Conservation (phyloP, 2,797 vertebrate genomes). For the Chloroceryle amazona region DNA sequence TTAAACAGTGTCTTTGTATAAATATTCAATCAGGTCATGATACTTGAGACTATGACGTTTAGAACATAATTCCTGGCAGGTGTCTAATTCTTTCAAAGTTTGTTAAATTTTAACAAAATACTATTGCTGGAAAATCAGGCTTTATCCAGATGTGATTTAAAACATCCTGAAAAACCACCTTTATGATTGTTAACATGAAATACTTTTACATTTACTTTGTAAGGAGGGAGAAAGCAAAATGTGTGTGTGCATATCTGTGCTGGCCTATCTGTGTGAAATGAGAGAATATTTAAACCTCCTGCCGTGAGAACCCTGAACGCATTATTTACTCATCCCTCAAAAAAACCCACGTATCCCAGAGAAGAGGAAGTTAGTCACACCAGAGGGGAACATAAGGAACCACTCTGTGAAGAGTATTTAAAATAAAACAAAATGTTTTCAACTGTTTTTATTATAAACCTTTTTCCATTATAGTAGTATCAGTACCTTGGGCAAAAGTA, state of each 20-base stretch:
- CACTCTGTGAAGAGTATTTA: background rate
- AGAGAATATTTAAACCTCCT: background rate
- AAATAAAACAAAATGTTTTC: background rate
- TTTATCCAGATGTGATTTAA: background rate
- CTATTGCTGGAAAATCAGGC: background rate
- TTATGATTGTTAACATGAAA: background rate
- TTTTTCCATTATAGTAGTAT: background rate
- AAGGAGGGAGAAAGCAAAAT: background rate
- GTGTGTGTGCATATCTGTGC: background rate
- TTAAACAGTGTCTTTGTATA: background rate
- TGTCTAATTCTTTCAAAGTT: background rate
- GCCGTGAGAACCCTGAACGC: background rate
- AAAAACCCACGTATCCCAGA: background rate
- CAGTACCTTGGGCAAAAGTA: slow-evolving; percentile 42
- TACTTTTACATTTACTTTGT: background rate
- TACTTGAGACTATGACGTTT: background rate
- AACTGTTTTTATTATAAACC: background rate
- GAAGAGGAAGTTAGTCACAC: background rate
- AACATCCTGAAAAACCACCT: background rate
- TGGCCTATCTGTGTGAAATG: background rate
- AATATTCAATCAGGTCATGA: background rate
- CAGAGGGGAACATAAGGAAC: background rate
- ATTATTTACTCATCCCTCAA: background rate
- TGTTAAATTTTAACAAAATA: background rate
- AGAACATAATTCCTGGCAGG: background rate